phyloP scores from a whole-genome alignment of 2,113 vertebrate species.

The Odobenus rosmarus region DNA sequence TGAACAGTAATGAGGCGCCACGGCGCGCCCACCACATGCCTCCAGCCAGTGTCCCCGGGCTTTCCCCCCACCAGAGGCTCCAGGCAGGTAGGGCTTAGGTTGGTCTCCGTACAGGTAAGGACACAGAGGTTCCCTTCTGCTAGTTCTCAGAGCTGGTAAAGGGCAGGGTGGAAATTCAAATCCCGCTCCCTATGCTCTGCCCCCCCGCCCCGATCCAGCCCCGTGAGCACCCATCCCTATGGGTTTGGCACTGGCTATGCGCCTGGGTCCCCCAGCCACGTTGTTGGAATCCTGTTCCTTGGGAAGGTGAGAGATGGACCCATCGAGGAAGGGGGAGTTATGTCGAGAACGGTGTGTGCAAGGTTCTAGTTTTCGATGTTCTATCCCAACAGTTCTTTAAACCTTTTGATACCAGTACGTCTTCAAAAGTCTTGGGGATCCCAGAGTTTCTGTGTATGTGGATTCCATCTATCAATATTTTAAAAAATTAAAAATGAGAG shows the following conservation, averaged over 20 bases:
- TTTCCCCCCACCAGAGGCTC: not conserved
- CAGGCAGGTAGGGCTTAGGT: not conserved
- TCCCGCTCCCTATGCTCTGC: not conserved
- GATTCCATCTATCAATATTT: not conserved
- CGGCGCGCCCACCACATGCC: not conserved
- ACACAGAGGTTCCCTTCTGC: not conserved
- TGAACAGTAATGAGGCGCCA: not conserved
- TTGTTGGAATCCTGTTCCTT: not conserved
- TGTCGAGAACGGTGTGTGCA: not conserved
- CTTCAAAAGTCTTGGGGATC: not conserved
- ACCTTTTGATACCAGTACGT: not conserved
- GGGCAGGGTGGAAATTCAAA: not conserved
- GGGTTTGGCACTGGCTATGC: not conserved
- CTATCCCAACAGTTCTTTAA: not conserved
- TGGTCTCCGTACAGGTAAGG: not conserved
- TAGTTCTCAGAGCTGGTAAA: not conserved
- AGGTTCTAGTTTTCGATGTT: not conserved
- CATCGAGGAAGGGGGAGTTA: not conserved
- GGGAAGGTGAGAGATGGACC: not conserved
- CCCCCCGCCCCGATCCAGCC: not conserved
- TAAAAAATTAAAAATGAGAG: not conserved
- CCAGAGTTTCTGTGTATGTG: not conserved
- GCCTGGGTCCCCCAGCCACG: not conserved
- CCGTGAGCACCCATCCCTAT: not conserved
- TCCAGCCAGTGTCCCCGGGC: not conserved